Evolutionary conservation across 2,888 invertebrate species (phyloP).

Genomic region (Ecdyonurus torrentis): DNA sequence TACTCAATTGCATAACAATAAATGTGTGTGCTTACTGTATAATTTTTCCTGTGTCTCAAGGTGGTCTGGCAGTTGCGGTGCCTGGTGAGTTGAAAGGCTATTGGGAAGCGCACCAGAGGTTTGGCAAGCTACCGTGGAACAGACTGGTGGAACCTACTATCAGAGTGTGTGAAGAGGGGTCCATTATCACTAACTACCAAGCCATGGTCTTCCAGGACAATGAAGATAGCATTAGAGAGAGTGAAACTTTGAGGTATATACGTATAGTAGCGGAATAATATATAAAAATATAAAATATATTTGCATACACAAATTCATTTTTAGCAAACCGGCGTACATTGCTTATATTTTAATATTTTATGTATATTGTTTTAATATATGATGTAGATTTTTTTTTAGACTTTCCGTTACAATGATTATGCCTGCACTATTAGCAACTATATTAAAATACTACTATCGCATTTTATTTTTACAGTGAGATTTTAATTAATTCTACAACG

Average conservation of each 20-base stretch:
- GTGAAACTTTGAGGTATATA: neutral
- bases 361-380: no score
- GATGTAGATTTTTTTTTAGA: no score
- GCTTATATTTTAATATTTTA: no score
- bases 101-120: slow-evolving; percentile 52
- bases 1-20: neutral
- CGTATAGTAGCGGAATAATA: no score
- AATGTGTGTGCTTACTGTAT: neutral
- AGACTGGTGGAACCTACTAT: slow-evolving; percentile 64
- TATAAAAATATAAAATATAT: no score
- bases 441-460: no score
- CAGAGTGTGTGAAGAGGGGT: slow-evolving; percentile 53
- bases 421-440: no score
- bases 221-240: neutral
- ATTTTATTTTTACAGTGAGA: neutral
- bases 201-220: slow-evolving; percentile 14
- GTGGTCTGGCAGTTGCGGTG: slow-evolving; percentile 62
- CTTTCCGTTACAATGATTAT: no score
- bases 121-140: slow-evolving; percentile 62
- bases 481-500: slow-evolving; percentile 31
- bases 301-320: no score
- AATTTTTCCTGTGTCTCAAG: no score
- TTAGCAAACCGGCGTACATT: no score
- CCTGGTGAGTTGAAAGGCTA: slow-evolving; percentile 85
- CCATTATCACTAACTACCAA: slow-evolving; percentile 43